Evolutionary conservation across 2,113 vertebrate genomes (phyloP).

Genomic region (Entosphenus tridentatus): DNA sequence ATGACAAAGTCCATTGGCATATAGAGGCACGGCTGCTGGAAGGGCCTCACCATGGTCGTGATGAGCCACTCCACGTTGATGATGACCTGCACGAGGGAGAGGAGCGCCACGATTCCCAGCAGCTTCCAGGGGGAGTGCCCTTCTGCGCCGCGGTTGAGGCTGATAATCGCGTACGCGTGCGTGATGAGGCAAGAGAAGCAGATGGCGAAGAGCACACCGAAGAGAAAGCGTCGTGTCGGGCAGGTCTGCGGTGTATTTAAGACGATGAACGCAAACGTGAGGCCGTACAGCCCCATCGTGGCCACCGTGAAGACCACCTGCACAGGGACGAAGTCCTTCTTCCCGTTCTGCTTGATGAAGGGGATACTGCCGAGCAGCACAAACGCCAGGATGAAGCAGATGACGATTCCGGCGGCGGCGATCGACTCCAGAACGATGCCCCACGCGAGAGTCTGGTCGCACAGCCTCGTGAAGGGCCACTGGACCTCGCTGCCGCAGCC

Average conservation of each 20-base stretch:
- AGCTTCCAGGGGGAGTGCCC: slow-evolving; percentile 15
- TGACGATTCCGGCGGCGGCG: slow-evolving; percentile 34
- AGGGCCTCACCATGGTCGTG: slow-evolving; percentile 22
- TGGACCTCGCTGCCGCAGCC: slow-evolving; percentile 40
- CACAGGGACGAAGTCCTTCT: slow-evolving; percentile 32
- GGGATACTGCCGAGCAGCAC: slow-evolving; percentile 57
- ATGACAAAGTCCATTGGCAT: slow-evolving; percentile 43
- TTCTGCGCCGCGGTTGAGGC: not conserved
- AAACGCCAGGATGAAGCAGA: slow-evolving; percentile 40
- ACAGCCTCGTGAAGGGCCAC: slow-evolving; percentile 61
- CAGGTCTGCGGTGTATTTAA: slow-evolving; percentile 53
- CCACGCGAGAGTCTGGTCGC: slow-evolving; percentile 41
- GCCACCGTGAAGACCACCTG: slow-evolving; percentile 40
- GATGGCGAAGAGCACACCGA: slow-evolving; percentile 53
- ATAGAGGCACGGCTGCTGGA: slow-evolving; percentile 16
- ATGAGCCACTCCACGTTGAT: slow-evolving; percentile 42
- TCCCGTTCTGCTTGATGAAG: slow-evolving; percentile 33
- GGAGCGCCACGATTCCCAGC: slow-evolving; percentile 24
- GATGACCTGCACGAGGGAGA: slow-evolving; percentile 46
- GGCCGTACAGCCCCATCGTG: slow-evolving; percentile 53
- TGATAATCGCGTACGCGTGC: slow-evolving; percentile 22
- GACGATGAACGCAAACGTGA: slow-evolving; percentile 65
- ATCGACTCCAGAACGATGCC: slow-evolving; percentile 58
- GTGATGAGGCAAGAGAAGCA: slow-evolving; percentile 66
- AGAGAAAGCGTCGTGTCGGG: slow-evolving; percentile 57